Conservation (phyloP, 2,113 vertebrate species). For the Paratilapia polleni region DNA sequence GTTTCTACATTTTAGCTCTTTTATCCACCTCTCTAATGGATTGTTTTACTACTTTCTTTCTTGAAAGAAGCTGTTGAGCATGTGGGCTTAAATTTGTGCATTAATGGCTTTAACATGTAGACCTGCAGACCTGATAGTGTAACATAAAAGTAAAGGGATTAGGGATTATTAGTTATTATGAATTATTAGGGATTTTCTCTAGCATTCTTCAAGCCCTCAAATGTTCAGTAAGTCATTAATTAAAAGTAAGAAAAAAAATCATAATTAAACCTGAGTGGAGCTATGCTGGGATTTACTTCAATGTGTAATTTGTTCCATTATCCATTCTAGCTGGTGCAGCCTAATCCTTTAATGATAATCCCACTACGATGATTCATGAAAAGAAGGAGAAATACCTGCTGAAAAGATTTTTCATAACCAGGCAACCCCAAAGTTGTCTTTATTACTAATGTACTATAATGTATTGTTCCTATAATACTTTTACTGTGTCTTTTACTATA, state of each 20-base stretch:
- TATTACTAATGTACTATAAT: background rate
- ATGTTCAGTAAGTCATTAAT: background rate
- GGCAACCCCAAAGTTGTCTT: background rate
- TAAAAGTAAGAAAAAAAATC: background rate
- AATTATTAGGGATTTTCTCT: background rate
- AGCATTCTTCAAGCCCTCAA: background rate
- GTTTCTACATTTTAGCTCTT: background rate
- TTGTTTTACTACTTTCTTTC: background rate
- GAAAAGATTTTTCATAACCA: background rate
- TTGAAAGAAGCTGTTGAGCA: background rate
- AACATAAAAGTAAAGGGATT: background rate
- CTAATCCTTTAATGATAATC: background rate
- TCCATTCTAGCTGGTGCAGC: background rate
- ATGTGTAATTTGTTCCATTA: background rate
- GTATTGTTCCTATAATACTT: background rate
- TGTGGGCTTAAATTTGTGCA: no score
- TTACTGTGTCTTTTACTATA: background rate
- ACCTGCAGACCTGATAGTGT: background rate
- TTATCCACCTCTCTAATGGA: background rate
- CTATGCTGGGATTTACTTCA: background rate
- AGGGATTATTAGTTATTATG: no score
- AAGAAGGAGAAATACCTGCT: background rate
- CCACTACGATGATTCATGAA: background rate
- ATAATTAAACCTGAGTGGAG: background rate
- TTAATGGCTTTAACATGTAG: background rate